Conservation (phyloP, 1,140 invertebrate species). For the Orchestia grillus region DNA sequence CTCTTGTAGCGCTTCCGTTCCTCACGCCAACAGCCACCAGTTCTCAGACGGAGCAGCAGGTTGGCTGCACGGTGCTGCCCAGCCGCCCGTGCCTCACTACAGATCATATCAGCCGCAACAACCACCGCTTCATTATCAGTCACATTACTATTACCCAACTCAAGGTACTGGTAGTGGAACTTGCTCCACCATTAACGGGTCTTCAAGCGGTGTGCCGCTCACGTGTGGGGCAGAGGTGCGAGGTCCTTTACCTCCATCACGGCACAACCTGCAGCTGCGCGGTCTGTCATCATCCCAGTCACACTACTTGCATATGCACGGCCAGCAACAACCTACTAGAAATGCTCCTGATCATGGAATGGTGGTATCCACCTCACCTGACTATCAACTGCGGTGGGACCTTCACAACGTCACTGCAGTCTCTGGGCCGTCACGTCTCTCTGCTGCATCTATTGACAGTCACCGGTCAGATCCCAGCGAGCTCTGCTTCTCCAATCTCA, state of each 20-base stretch:
- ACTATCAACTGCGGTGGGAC: constrained; percentile 45
- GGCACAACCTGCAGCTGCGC: constrained; percentile 39
- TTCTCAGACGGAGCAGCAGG: neutral
- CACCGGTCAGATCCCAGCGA: constrained; percentile 37
- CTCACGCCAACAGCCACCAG: neutral
- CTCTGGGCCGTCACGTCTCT: constrained; percentile 10
- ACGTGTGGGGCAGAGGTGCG: neutral
- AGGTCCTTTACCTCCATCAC: neutral
- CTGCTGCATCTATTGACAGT: neutral
- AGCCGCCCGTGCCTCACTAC: constrained; percentile 21
- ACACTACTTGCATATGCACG: constrained; percentile 21
- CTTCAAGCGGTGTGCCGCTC: neutral
- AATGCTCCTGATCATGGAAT: neutral
- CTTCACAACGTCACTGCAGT: constrained; percentile 30
- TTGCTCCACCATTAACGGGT: neutral
- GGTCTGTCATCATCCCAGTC: constrained; percentile 39
- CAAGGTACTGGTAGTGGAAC: neutral
- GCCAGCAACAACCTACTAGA: neutral
- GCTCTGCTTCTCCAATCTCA: constrained; percentile 30
- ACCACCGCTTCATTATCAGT: neutral
- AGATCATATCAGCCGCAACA: neutral
- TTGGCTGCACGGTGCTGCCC: neutral
- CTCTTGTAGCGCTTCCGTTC: neutral
- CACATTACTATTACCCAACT: constrained; percentile 20
- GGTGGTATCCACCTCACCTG: constrained; percentile 5